Percentiles rank a stretch among this genome's conserved stretches.
phyloP scores from a whole-genome alignment of 2,888 invertebrate species.

The Cabera pusaria region DNA sequence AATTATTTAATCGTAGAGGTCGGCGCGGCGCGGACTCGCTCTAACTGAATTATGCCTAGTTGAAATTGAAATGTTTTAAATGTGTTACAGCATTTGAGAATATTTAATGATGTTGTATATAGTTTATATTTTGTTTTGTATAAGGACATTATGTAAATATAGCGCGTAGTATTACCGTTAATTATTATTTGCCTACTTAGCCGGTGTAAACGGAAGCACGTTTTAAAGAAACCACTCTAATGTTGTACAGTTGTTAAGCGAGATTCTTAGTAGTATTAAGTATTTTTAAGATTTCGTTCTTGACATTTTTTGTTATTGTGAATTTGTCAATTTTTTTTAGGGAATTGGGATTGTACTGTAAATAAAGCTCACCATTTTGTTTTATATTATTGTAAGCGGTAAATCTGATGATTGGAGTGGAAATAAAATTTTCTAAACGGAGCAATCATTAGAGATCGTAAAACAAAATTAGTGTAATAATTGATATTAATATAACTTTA shows the following conservation, averaged over 20 bases:
- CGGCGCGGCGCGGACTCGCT: slow-evolving; percentile 55
- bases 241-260: slow-evolving; percentile 81
- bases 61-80: slow-evolving; percentile 81
- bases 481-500: slow-evolving; percentile 85
- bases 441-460: slow-evolving; percentile 82
- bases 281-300: slow-evolving; percentile 77
- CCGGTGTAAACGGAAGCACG: slow-evolving; percentile 63
- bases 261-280: slow-evolving; percentile 78
- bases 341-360: slow-evolving; percentile 88
- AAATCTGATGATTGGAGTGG: slow-evolving; percentile 79
- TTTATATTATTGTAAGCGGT: slow-evolving; percentile 71
- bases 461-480: slow-evolving; percentile 82
- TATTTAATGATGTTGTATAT: slow-evolving; percentile 83
- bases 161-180: slow-evolving; percentile 56
- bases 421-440: slow-evolving; percentile 82
- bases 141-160: slow-evolving; percentile 75
- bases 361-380: slow-evolving; percentile 80
- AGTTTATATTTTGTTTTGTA: slow-evolving; percentile 82
- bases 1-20: slow-evolving; percentile 59
- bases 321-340: slow-evolving; percentile 88
- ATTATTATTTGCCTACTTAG: slow-evolving; percentile 70
- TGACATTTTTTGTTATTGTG: slow-evolving; percentile 84
- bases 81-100: slow-evolving; percentile 83
- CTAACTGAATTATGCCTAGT: slow-evolving; percentile 76
- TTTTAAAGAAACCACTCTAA: slow-evolving; percentile 81